Evolutionary conservation across 37 sponge, comb jelly and placozoan genomes (phyloP).

Genomic region (Trichoplax adhaerens): DNA sequence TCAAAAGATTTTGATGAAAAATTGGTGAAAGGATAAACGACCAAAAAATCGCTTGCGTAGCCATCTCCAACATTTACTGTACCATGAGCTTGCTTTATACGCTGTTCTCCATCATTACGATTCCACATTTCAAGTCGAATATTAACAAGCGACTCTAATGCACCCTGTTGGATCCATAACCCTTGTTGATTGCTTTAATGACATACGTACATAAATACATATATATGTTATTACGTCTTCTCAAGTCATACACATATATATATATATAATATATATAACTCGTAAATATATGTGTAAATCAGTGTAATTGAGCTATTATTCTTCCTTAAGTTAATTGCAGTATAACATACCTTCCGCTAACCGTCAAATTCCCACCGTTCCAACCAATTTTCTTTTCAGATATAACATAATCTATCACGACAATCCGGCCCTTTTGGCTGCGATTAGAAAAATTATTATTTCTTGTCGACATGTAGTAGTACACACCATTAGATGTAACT

Average conservation of each 20-base stretch:
- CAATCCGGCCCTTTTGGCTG: slow-evolving; percentile 85
- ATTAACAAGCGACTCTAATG: no score
- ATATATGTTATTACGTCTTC: no score
- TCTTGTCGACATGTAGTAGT: slow-evolving; percentile 84
- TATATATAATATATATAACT: no score
- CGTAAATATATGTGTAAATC: no score
- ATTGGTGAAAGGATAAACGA: not conserved
- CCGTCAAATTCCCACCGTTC: slow-evolving; percentile 10
- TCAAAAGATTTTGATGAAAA: not conserved
- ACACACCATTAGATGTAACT: slow-evolving; percentile 54
- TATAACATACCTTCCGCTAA: not conserved
- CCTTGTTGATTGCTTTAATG: no score
- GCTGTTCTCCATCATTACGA: not conserved
- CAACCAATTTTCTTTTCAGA: not conserved
- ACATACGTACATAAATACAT: no score
- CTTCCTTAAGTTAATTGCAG: not conserved
- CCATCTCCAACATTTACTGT: not conserved
- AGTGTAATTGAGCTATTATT: no score
- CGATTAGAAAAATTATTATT: slow-evolving; percentile 99
- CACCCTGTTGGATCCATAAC: no score
- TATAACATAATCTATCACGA: slow-evolving; percentile 9
- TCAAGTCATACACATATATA: no score
- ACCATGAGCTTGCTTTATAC: not conserved
- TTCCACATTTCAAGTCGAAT: not conserved
- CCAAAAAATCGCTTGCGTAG: not conserved